These are phyloP conservation scores for Hippocampus abdominalis DNA, from an alignment of 2,113 vertebrate species.

Conservation along the genomic window DNA sequence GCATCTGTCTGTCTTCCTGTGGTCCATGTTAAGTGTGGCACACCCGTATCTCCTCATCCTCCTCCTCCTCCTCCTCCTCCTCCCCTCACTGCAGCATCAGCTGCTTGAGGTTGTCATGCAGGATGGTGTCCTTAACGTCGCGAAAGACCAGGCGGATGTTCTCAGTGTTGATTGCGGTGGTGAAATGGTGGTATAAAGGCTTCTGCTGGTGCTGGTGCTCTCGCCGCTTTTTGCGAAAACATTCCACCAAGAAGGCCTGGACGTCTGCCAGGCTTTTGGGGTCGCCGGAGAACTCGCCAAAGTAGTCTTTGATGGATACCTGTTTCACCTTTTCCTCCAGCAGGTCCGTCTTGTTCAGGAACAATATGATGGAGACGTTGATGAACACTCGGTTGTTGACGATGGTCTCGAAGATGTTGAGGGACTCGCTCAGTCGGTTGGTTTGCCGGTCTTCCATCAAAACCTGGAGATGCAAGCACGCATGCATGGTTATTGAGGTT, in stretches of 20 bases:
- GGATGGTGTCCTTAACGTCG: slow-evolving; percentile 97
- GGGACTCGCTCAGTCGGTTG: slow-evolving; percentile 93
- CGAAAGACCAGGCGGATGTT: slow-evolving; percentile 97
- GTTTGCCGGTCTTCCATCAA: slow-evolving; percentile 97
- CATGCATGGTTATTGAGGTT: neutral
- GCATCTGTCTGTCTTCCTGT: neutral
- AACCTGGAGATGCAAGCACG: slow-evolving; percentile 62
- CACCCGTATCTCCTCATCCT: neutral
- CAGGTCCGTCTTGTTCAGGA: slow-evolving; percentile 97
- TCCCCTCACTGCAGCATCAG: slow-evolving; percentile 90
- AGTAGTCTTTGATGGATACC: slow-evolving; percentile 95
- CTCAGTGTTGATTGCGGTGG: slow-evolving; percentile 97
- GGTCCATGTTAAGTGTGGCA: neutral
- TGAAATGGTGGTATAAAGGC: slow-evolving; percentile 97
- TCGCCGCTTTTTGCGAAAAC: slow-evolving; percentile 90
- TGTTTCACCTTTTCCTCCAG: slow-evolving; percentile 91
- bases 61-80: neutral
- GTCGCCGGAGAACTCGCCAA: slow-evolving; percentile 82
- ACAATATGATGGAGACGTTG: slow-evolving; percentile 96
- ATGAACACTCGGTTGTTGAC: slow-evolving; percentile 95
- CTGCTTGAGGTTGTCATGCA: slow-evolving; percentile 98
- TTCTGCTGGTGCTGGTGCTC: slow-evolving; percentile 90
- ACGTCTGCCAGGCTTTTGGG: slow-evolving; percentile 83
- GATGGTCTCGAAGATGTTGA: slow-evolving; percentile 98
- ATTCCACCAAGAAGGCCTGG: slow-evolving; percentile 91